Evolutionary conservation across 2,888 invertebrate species (phyloP), one percentile per base, ranked within the genome.

Genomic region (Epinotia brunnichana): DNA sequence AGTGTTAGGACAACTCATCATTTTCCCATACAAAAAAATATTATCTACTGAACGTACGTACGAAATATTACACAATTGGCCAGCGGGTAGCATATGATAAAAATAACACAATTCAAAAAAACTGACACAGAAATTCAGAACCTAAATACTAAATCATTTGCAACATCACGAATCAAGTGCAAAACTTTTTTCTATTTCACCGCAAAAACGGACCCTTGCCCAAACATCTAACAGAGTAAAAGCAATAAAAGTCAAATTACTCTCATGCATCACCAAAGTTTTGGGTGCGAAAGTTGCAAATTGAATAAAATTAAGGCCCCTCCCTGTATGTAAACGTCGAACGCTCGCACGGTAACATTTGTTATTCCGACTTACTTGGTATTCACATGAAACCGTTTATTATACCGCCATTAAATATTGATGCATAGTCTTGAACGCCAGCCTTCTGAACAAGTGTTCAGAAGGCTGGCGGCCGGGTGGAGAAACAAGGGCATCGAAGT

Each of bases 211-310:
- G 84, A 83, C 83, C 86, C 85, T 86, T 83, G 79, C 78, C 82
- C 77, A 78, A 85, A 86, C 83, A 86, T 85, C 84, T 82, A 80
- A 79, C 80, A 80, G 83, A 84, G 86, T 79, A 83, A 85, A 88
- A 89, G 89, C 87, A 89, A 91, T 91, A 90, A 91, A 91, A 91
- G 86, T 89, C 89, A 86, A 90, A 91, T 91, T 91, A 91, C 87
- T 86, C 88, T 90, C 89, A 90, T 91, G 87, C 89, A 89, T 91
- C 90, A 91, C 85, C 81, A 86, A 91, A 91, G 89, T 92, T 91
- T 91, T 84, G 91, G 91, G 91, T 87, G 84, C 83, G 83, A 84
- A 87, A 90, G 89, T 90, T 89, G 84, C 89, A 90, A 91, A 92
- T 91, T 90, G 90, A 91, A 92, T 91, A 87, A 90, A 91, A 91